Conservation (phyloP, 2,797 vertebrate species). For the Pangasius mekongensis region DNA sequence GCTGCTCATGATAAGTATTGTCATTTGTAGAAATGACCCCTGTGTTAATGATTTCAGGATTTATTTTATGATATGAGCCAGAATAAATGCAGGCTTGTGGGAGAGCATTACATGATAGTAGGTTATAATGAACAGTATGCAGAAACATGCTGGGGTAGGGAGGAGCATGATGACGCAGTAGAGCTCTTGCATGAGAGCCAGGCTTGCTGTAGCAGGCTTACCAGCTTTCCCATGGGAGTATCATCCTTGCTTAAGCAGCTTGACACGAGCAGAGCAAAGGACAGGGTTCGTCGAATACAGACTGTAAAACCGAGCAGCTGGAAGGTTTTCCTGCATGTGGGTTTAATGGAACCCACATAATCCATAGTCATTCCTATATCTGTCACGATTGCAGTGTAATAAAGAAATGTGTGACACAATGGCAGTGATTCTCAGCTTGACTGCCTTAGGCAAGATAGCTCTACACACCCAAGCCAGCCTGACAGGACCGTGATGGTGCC, state of each 20-base stretch:
- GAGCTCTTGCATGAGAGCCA: conserved; percentile 12
- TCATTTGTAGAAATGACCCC: neutral
- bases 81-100: neutral
- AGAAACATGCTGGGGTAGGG: neutral
- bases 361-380: neutral
- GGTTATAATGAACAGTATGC: neutral
- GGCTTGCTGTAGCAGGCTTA: conserved; percentile 39
- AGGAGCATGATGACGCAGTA: neutral
- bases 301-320: neutral
- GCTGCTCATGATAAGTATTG: neutral
- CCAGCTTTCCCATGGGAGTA: conserved; percentile 46
- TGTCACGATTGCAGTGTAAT: neutral
- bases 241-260: conserved; percentile 19
- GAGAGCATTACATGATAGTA: conserved; percentile 1
- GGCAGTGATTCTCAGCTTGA: neutral
- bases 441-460: neutral
- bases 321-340: neutral
- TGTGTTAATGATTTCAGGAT: neutral
- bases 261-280: conserved; percentile 25
- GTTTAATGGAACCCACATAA: neutral
- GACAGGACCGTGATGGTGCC: conserved; percentile 7
- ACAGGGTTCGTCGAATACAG: neutral
- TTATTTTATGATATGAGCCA: neutral
- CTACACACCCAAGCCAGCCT: conserved; percentile 1
- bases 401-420: neutral